Conservation (phyloP, 2,888 invertebrate species). For the Frankliniella fusca region DNA sequence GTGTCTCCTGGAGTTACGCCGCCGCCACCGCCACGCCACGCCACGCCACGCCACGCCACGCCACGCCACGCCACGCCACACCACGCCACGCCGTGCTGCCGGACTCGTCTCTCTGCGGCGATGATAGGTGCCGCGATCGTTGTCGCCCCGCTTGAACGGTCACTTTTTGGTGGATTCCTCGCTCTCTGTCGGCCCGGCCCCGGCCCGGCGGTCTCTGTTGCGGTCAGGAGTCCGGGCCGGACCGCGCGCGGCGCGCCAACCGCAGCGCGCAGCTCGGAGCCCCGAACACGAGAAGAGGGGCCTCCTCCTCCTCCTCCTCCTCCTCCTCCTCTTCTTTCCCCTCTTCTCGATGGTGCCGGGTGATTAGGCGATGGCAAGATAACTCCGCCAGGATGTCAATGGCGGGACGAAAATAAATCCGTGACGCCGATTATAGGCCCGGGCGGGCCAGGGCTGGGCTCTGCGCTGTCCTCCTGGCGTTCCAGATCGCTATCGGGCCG, state of each 20-base stretch:
- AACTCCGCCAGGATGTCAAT: not conserved
- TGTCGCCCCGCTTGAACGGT: not conserved
- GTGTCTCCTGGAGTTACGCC: no score
- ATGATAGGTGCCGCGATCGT: constrained; percentile 15
- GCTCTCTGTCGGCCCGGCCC: not conserved
- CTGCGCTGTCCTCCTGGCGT: not conserved
- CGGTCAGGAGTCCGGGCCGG: no score
- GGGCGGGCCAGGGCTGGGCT: not conserved
- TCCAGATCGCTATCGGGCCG: not conserved
- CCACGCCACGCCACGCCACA: no score
- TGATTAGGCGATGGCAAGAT: no score
- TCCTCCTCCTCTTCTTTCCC: no score
- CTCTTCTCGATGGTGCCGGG: not conserved
- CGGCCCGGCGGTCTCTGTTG: not conserved
- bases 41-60: no score
- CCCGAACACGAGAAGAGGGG: no score
- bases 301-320: not conserved
- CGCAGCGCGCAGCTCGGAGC: no score
- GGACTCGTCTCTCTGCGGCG: no score
- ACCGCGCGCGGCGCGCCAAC: no score
- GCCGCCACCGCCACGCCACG: not conserved
- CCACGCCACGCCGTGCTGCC: no score
- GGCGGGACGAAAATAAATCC: not conserved
- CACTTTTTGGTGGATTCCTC: not conserved
- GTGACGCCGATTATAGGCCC: not conserved